Evolutionary conservation across 2,113 vertebrate genomes (phyloP), one percentile per base, ranked within the genome.

Genomic region (Sorex araneus): DNA sequence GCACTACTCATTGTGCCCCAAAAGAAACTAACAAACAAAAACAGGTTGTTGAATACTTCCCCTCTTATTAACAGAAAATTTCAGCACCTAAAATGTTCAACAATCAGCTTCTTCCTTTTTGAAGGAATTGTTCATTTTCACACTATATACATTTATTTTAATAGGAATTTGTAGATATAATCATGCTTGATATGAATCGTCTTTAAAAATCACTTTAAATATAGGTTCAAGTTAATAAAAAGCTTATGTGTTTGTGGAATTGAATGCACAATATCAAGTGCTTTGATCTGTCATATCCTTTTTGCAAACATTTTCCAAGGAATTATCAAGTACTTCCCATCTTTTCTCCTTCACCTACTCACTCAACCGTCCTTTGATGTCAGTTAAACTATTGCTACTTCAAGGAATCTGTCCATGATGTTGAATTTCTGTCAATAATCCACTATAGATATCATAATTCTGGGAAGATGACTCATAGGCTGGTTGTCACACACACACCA

Each of bases 201-300:
- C 10, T 32, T 34, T 79, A 19, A 86, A 84, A 94, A 70, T 13
- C 3, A 60, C 54, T 73, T 82, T 63, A 89, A 66, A 66, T 78
- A 13, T 27, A 83, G 4, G 70, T 80, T 89, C 25, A 75, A 86
- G 74, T 78, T 54, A 45, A 50, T 34, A 57, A 82, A 84, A 77
- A 10, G 13, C 54, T 45, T 40, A 16, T 86, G 19, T 34, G 54
- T 89, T 66, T 15, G 40, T 70, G n/a, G 1, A 4, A 50, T 0
- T 78, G 19, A 76, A 54, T 64, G 4, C 5, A 57, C 4, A 19
- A 18, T 64, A 30, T 70, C 25, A 70, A 32, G 23, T 67, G 6
- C 30, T 82, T 6, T 3, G 15, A 23, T 18, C 8, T 45, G 27
- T 6, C 60, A 71, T 8, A 45, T 0, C 4, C 69, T 84, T 67